phyloP scores from a whole-genome alignment of 2,888 invertebrate genomes.

The Dicranocentrus wangi region DNA sequence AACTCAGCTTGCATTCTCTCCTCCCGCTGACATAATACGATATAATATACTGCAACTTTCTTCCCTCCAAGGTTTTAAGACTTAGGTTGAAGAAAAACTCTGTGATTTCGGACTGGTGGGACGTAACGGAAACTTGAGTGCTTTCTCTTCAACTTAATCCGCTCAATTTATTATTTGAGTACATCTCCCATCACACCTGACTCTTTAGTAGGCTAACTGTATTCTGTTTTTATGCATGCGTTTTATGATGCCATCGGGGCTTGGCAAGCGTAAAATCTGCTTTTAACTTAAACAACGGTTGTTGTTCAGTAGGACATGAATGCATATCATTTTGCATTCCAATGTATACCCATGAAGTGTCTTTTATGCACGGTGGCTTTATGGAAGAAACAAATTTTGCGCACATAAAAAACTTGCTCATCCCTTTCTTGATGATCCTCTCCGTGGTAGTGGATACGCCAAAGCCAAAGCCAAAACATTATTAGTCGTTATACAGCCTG shows the following conservation, averaged over 20 bases:
- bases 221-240: conserved; percentile 25
- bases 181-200: conserved; percentile 49
- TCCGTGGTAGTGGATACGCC: not conserved
- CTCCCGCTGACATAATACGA: conserved; percentile 17
- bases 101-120: conserved; percentile 23
- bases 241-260: conserved; percentile 57
- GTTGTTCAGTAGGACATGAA: conserved; percentile 6
- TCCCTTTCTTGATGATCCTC: conserved; percentile 3
- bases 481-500: not conserved
- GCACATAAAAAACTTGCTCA: not conserved
- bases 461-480: not conserved
- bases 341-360: no score
- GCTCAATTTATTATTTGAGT: conserved; percentile 54
- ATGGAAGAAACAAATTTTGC: not conserved
- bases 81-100: not conserved
- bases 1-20: not conserved
- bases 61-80: no score
- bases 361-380: no score
- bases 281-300: conserved; percentile 21
- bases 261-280: conserved; percentile 12
- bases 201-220: conserved; percentile 22
- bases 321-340: not conserved
- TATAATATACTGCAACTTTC: conserved; percentile 14
- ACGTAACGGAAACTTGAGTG: conserved; percentile 46
- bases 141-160: conserved; percentile 44